Evolutionary conservation across 30 jellyfish, hydroid and myxozoan genomes (phyloP).

Genomic region (Cassiopea andromeda): DNA sequence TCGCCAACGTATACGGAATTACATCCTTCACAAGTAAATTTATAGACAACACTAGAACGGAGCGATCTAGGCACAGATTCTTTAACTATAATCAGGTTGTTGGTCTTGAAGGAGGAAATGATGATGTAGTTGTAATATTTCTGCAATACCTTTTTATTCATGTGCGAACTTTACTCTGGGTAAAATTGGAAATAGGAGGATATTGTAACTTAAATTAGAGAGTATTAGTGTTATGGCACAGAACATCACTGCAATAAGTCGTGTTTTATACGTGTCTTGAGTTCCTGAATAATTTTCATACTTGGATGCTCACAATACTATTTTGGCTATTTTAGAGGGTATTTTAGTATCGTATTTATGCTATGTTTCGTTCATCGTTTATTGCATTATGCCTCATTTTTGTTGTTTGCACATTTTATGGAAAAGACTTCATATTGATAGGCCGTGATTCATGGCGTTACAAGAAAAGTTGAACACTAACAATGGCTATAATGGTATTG

Average conservation of each 20-base stretch:
- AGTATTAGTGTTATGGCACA: too few relatives aligned
- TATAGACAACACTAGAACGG: background rate
- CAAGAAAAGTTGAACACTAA: too few relatives aligned
- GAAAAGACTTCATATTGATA: slow-evolving; percentile 16
- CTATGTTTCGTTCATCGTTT: background rate
- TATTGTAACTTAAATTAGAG: too few relatives aligned
- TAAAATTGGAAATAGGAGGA: background rate
- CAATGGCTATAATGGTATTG: too few relatives aligned
- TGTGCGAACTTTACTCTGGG: background rate
- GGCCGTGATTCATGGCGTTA: slow-evolving; percentile 1
- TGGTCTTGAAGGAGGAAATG: background rate
- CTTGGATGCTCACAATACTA: background rate
- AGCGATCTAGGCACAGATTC: background rate
- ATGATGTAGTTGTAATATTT: too few relatives aligned
- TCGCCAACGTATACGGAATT: background rate
- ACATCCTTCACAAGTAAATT: background rate
- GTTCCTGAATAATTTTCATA: too few relatives aligned
- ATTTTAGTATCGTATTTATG: background rate
- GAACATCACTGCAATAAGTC: too few relatives aligned
- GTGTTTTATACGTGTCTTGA: too few relatives aligned
- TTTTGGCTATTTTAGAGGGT: background rate
- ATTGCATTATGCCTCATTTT: background rate
- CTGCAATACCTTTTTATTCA: background rate
- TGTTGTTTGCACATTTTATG: slow-evolving; percentile 6
- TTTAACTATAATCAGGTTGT: background rate